Conservation (phyloP, 2,797 vertebrate genomes). For the Gadopsis bispinosus region DNA sequence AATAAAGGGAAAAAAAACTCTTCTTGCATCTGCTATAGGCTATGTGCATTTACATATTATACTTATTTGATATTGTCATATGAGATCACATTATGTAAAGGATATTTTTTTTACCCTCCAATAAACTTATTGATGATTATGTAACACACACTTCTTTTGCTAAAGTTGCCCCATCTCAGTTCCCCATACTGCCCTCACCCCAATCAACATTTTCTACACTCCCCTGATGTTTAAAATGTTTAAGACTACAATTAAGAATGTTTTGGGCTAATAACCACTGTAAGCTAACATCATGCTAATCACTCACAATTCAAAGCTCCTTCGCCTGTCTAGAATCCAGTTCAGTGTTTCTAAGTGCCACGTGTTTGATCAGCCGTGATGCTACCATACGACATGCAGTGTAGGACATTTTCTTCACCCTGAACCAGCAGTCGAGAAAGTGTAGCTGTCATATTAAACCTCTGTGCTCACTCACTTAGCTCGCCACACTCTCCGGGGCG, state of each 20-base stretch:
- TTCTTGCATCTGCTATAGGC: background rate
- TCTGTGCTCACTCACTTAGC: conserved; percentile 82
- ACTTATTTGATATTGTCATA: background rate
- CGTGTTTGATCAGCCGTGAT: conserved; percentile 60
- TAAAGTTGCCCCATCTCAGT: background rate
- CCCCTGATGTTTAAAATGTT: background rate
- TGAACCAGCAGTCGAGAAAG: conserved; percentile 67
- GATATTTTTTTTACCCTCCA: background rate
- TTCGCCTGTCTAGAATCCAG: conserved; percentile 38
- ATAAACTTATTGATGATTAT: background rate
- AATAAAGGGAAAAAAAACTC: background rate
- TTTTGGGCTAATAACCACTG: background rate
- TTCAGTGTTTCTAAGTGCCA: conserved; percentile 38
- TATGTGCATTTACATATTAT: background rate
- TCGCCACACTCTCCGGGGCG: conserved; percentile 76
- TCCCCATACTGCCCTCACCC: too few species aligned
- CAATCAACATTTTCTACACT: background rate
- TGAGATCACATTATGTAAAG: background rate
- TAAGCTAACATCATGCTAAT: conserved; percentile 5
- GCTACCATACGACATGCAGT: conserved; percentile 38
- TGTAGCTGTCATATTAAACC: conserved; percentile 85
- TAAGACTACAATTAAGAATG: background rate
- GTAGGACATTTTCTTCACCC: conserved; percentile 69
- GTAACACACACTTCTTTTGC: background rate
- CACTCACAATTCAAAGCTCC: conserved; percentile 19